Evolutionary conservation across 2,797 vertebrate genomes (phyloP).

Genomic region (Lithobates pipiens): DNA sequence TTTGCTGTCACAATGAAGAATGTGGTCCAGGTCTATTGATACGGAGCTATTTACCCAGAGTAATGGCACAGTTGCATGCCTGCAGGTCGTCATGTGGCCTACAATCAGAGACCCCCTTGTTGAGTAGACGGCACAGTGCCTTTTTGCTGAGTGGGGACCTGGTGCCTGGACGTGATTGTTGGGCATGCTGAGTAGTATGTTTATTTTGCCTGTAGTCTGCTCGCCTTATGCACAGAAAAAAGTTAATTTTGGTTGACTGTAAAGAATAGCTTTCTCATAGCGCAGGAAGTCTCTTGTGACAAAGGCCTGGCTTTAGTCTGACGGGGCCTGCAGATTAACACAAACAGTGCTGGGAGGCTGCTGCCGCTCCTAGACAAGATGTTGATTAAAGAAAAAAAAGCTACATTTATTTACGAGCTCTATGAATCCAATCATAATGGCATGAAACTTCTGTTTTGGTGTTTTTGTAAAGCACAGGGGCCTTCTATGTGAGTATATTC

Average conservation of each 20-base stretch:
- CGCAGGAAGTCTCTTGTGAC: conserved; percentile 8
- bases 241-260: conserved; percentile 2
- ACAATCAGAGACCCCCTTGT: background rate
- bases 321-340: background rate
- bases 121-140: background rate
- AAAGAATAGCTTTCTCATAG: conserved; percentile 4
- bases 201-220: conserved; percentile 25
- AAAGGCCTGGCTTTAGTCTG: conserved; percentile 4
- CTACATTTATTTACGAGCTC: too few relatives aligned
- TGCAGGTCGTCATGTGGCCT: conserved; percentile 1
- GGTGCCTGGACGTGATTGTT: background rate
- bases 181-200: background rate
- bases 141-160: background rate
- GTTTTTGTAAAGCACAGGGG: background rate
- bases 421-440: background rate
- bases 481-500: background rate
- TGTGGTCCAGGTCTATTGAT: conserved; percentile 28
- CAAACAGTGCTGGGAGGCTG: background rate
- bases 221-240: background rate
- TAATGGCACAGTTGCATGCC: conserved; percentile 33
- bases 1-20: conserved; percentile 33
- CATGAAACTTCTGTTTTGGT: too few relatives aligned
- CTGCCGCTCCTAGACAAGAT: background rate
- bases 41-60: conserved; percentile 2
- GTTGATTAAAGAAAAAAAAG: too few relatives aligned